Evolutionary conservation across 1,140 invertebrate species (phyloP).

Genomic region (Monomorium pharaonis): DNA sequence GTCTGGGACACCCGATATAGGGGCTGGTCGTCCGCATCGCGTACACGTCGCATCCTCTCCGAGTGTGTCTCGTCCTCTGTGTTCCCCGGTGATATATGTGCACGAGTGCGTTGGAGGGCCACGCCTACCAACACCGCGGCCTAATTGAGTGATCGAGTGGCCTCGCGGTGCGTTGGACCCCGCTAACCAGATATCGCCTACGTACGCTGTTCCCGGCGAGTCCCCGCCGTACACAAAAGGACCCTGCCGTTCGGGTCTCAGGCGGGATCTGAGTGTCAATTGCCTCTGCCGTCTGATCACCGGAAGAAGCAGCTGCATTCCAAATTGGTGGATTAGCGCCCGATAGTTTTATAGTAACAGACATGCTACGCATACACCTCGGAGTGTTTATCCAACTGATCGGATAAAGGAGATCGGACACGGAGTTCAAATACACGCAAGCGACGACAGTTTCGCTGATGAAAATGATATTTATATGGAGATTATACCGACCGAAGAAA

Average conservation of each 20-base stretch:
- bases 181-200: slow-evolving; percentile 39
- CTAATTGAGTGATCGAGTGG: slow-evolving; percentile 84
- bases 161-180: slow-evolving; percentile 75
- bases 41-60: slow-evolving; percentile 44
- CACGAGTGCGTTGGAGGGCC: slow-evolving; percentile 79
- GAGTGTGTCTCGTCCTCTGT: slow-evolving; percentile 42
- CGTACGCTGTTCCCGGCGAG: slow-evolving; percentile 6
- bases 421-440: neutral
- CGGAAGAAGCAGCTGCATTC: slow-evolving; percentile 27
- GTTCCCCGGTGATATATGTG: slow-evolving; percentile 80
- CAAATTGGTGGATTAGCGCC: slow-evolving; percentile 23
- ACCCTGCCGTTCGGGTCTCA: slow-evolving; percentile 10
- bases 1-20: slow-evolving; percentile 27
- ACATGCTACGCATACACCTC: neutral
- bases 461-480: slow-evolving; percentile 31
- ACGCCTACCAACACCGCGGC: slow-evolving; percentile 82
- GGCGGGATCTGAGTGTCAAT: slow-evolving; percentile 16
- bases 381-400: slow-evolving; percentile 22
- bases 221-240: slow-evolving; percentile 3
- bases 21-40: slow-evolving; percentile 27
- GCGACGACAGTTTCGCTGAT: slow-evolving; percentile 13
- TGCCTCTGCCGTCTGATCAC: neutral
- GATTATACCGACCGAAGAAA: slow-evolving; percentile 16
- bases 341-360: slow-evolving; percentile 17
- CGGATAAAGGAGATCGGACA: neutral